Percentiles rank a stretch among this genome's conserved stretches.
Evolutionary conservation across 2,113 vertebrate genomes (phyloP).

Genomic region (Petromus typicus): DNA sequence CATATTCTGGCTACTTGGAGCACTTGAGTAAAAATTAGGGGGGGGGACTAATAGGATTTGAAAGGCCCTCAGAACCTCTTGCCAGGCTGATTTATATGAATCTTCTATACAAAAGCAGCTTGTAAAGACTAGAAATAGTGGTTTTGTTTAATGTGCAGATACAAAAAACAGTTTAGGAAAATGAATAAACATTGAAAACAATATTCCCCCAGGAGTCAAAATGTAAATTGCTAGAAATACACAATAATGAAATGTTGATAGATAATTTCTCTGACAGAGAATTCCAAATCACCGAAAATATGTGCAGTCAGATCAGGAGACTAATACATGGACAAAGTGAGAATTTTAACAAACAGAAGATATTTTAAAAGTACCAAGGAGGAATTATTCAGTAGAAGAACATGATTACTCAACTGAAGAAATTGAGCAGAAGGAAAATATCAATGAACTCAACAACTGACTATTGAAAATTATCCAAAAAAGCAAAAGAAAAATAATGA

Average conservation of each 20-base stretch:
- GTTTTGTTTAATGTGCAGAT: not conserved
- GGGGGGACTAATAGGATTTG: not conserved
- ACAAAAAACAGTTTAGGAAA: not conserved
- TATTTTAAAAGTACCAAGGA: not conserved
- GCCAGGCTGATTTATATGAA: not conserved
- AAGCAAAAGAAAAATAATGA: not conserved
- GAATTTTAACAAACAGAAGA: not conserved
- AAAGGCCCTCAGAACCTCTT: not conserved
- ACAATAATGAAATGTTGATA: not conserved
- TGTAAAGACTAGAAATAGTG: not conserved
- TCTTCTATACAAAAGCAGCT: not conserved
- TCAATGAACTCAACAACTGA: not conserved
- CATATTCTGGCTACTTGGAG: not conserved
- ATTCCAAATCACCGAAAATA: not conserved
- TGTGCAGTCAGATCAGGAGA: not conserved
- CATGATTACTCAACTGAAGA: not conserved
- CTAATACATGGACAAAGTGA: not conserved
- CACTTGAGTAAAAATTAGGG: not conserved
- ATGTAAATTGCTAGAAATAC: not conserved
- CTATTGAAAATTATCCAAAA: not conserved
- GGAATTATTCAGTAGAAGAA: not conserved
- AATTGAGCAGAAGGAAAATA: not conserved
- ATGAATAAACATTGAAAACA: not conserved
- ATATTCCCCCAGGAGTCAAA: not conserved
- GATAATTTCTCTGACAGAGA: not conserved